Percentiles rank a stretch among this genome's conserved stretches.
Conservation (phyloP, 2,113 vertebrate species). For the Coptodon bakossiorum region DNA sequence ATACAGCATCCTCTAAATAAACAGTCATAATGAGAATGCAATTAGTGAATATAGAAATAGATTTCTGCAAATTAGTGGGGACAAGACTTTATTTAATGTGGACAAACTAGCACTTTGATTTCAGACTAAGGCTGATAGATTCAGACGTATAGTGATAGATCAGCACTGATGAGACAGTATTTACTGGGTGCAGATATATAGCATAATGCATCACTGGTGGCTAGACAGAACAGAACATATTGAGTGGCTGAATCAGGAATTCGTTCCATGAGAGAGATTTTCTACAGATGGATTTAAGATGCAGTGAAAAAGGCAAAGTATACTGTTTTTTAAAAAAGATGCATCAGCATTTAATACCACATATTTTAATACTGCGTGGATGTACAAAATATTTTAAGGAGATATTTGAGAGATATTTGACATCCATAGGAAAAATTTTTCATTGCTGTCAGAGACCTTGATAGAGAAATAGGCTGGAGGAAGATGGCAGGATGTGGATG, state of each 20-base stretch:
- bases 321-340: not conserved
- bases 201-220: not conserved
- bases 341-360: not conserved
- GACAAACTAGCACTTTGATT: not conserved
- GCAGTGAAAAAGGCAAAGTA: not conserved
- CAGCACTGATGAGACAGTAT: constrained; percentile 23
- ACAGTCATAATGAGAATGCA: not conserved
- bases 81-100: not conserved
- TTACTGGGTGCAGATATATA: constrained; percentile 12
- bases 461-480: not conserved
- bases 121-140: not conserved
- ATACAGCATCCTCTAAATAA: not conserved
- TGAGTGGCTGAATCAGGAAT: constrained; percentile 39
- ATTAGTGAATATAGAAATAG: not conserved
- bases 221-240: not conserved
- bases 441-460: not conserved
- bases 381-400: not conserved
- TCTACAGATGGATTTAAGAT: not conserved
- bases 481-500: not conserved
- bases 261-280: not conserved
- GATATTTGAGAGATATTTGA: not conserved
- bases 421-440: not conserved
- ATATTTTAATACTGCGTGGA: not conserved
- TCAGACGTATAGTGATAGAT: not conserved
- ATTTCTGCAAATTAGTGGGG: not conserved